Conservation (phyloP, 2,888 invertebrate species). For the Caenorhabditis sinica region DNA sequence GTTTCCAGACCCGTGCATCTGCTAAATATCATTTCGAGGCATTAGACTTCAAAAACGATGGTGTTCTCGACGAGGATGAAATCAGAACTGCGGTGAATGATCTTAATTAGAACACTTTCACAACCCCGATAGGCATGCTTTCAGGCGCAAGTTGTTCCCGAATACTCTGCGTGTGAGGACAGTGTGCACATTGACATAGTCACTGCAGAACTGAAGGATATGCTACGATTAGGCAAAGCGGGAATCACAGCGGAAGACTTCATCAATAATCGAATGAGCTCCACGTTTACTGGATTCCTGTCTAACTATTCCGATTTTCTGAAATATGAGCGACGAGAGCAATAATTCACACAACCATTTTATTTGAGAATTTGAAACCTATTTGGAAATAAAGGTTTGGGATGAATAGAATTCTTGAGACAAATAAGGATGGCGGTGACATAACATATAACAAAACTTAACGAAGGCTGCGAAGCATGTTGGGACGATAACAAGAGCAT, state of each 20-base stretch:
- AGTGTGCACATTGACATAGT: constrained; percentile 4
- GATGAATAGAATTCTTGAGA: background rate
- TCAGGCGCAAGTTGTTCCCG: constrained; percentile 21
- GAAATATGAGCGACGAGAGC: constrained; percentile 49
- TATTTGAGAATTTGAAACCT: constrained; percentile 19
- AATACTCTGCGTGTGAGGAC: constrained; percentile 23
- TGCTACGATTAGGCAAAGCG: constrained; percentile 15
- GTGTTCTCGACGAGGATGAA: constrained; percentile 59
- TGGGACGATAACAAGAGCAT: constrained; percentile 37
- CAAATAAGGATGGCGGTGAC: background rate
- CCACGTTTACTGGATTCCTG: constrained; percentile 38
- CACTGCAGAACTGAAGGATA: constrained; percentile 45
- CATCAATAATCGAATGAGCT: constrained; percentile 10
- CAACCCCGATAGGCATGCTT: constrained; percentile 25
- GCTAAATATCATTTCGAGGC: constrained; percentile 62
- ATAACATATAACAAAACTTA: constrained; percentile 18
- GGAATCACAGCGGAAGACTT: constrained; percentile 27
- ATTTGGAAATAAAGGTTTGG: background rate
- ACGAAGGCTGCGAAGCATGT: background rate
- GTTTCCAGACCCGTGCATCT: constrained; percentile 58
- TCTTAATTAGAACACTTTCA: constrained; percentile 21
- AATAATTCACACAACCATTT: constrained; percentile 25
- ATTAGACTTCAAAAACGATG: constrained; percentile 59
- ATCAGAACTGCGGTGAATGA: constrained; percentile 35
- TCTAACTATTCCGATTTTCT: constrained; percentile 37